Evolutionary conservation across 2,797 vertebrate genomes (phyloP).

Genomic region (Centropyge bicolor): DNA sequence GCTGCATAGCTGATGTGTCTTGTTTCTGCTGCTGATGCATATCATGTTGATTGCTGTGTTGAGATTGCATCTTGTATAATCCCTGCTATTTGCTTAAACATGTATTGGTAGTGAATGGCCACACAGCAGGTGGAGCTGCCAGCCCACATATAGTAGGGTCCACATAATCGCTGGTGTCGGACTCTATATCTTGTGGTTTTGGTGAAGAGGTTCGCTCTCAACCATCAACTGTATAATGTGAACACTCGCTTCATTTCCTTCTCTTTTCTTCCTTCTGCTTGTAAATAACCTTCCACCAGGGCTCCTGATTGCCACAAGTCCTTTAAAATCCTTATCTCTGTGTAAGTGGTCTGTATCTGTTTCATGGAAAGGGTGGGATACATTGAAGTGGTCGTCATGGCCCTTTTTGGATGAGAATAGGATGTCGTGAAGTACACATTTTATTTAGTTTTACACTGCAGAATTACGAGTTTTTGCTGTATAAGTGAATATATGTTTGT

Average conservation of each 20-base stretch:
- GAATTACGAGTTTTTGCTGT: background rate
- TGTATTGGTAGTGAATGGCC: background rate
- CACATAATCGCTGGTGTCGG: conserved; percentile 1
- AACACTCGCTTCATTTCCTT: background rate
- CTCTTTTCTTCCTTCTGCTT: background rate
- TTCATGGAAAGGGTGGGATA: background rate
- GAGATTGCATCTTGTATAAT: background rate
- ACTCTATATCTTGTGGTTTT: background rate
- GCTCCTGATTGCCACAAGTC: background rate
- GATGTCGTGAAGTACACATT: background rate
- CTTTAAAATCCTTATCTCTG: background rate
- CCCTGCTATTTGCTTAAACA: background rate
- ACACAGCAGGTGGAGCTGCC: background rate
- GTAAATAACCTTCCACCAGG: background rate
- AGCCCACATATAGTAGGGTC: background rate
- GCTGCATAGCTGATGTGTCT: background rate
- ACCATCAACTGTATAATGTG: background rate
- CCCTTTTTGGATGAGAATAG: too few species aligned
- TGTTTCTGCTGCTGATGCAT: background rate
- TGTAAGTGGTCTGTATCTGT: background rate
- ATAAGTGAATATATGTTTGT: too few species aligned
- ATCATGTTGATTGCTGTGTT: background rate
- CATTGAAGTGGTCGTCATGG: too few species aligned
- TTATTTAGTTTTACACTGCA: background rate
- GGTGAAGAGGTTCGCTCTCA: background rate